Evolutionary conservation across 2,797 vertebrate species (phyloP), one percentile per base, ranked within the genome.

Genomic region (Paratrypauchen microcephalus): DNA sequence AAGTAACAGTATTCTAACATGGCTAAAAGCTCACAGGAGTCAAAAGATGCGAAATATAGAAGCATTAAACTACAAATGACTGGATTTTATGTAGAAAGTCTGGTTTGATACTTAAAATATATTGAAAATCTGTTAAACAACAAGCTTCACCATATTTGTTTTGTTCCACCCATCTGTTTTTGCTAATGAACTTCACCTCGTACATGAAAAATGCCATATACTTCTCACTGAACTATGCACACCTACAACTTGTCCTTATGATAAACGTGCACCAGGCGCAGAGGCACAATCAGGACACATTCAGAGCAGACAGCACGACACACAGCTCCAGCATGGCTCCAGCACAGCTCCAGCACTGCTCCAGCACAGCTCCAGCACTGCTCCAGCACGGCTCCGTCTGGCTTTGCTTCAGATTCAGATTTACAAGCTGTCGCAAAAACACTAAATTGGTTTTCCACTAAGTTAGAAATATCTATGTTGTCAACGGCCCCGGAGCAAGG

Each of bases 281-380:
- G 79, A 76, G 81, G 71, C 60, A 72, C 64, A 68, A 39, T 48
- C 69, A 70, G 68, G 69, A 72, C 65, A 59, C 84, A 79, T 73
- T 86, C 32, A 62, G 71, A 77, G 74, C 45, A 12, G 71, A 78
- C 28, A 4, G 68, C 60, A 69, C 18, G 39, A 73, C 58, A 62
- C 45, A 30, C 54, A 36, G 32, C 32, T 36, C 28, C 28, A 30
- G 28, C 28, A 30, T 39, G 2, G 32, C 32, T 36, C 45, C 45
- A 80, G 72, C 45, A 30, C 54, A 36, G 32, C 32, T 36, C 28
- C 28, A 30, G 28, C 28, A 30, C 28, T 0, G 5, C 28, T 30
- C 28, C 28, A 30, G 28, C 28, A 30, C 28, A 5, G 5, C 28
- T 30, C 28, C 28, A 30, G 28, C 28, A 30, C 45, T 2, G 32